Evolutionary conservation across 1,140 invertebrate genomes (phyloP).

Genomic region (Araneus ventricosus): DNA sequence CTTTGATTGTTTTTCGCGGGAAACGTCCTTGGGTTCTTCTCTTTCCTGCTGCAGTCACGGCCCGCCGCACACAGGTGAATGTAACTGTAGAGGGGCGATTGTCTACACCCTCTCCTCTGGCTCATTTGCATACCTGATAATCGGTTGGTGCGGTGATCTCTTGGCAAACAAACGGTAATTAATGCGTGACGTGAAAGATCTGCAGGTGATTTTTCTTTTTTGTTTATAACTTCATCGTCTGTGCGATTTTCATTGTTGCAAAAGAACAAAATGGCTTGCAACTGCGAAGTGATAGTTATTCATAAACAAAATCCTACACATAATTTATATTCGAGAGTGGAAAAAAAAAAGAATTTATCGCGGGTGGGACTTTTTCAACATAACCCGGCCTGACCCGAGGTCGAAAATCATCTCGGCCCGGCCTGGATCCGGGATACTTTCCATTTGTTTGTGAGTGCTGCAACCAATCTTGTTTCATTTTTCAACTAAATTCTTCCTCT

Average conservation of each 20-base stretch:
- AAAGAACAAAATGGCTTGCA: neutral
- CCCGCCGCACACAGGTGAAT: conserved; percentile 36
- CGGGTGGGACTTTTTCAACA: too few relatives aligned
- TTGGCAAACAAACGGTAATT: conserved; percentile 16
- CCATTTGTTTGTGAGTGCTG: too few relatives aligned
- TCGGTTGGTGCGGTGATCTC: neutral
- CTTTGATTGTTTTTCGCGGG: conserved; percentile 21
- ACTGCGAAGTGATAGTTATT: too few relatives aligned
- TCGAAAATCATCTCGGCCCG: too few relatives aligned
- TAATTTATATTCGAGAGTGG: too few relatives aligned
- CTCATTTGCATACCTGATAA: conserved; percentile 32
- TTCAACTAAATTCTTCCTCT: too few relatives aligned
- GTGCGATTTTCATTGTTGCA: neutral
- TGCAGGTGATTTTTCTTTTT: neutral
- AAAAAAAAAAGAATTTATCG: too few relatives aligned
- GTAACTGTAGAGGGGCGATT: conserved; percentile 40
- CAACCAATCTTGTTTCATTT: too few relatives aligned
- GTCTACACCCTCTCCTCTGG: neutral
- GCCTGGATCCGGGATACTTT: too few relatives aligned
- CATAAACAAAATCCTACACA: too few relatives aligned
- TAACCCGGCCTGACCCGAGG: too few relatives aligned
- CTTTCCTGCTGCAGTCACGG: conserved; percentile 32
- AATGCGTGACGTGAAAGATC: conserved; percentile 13
- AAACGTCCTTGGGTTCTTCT: conserved; percentile 46
- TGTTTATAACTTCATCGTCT: neutral